Base-by-base conservation (phyloP, 2,113 vertebrate genomes). In the Corvus moneduloides region DNA sequence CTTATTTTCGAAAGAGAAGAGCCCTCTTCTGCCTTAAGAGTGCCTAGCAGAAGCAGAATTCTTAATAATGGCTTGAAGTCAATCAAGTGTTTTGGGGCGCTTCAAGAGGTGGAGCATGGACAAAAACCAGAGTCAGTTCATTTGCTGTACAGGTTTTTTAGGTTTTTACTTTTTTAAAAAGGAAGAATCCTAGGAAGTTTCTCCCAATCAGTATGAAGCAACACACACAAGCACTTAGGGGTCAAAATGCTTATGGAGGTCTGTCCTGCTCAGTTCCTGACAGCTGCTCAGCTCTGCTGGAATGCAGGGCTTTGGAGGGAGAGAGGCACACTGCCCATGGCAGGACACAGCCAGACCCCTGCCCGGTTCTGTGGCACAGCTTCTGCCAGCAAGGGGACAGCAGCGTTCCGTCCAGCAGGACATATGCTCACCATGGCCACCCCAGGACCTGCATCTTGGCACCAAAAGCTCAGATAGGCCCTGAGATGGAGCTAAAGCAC, bases 301-400 rank as follows among this genome's bases (percentile, higher is more conserved):
- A 76, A 56, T 2, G 4, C 30, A 35, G 33, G 14, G 32, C 11
- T 61, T 49, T 23, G 35, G 41, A 56, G 30, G 27, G 49, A 48
- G 9, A n/a, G 41, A 62, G 12, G 26, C 24, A 75, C 0, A 1
- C 10, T 8, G 39, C 3, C 7, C 26, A 27, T 0, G 1, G 39
- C 12, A 22, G 46, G 35, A 51, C 39, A 46, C 26, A 33, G 32
- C 10, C 39, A 21, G 30, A 20, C 10, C 27, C 9, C 44, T 68
- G 52, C 30, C 22, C 1, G 1, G 52, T 8, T 6, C 17, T 54
- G 80, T 2, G 3, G 10, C 61, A 62, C 12, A 41, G 37, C 62
- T 56, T 54, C 24, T 26, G 41, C 24, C 54, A 61, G 24, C 28
- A 39, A 62, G 33, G 5, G 16, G 13, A 66, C 6, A 16, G 26